Evolutionary conservation across 2,888 invertebrate genomes (phyloP).

Genomic region (Tuta absoluta): DNA sequence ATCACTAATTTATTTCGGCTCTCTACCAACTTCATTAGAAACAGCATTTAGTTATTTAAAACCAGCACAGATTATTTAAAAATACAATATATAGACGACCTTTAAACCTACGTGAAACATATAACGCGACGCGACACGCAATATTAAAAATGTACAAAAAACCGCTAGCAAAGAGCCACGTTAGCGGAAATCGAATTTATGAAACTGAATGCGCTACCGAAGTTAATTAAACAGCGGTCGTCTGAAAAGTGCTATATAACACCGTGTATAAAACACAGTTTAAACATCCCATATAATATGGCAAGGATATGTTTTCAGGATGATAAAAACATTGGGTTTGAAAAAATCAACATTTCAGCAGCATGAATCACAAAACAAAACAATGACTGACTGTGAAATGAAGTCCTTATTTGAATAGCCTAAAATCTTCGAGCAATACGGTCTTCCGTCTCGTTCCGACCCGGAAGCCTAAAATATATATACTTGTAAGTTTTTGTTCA

Average conservation of each 20-base stretch:
- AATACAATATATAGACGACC: background rate
- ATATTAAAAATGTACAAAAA: background rate
- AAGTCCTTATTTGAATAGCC: too few species aligned
- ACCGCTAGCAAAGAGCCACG: background rate
- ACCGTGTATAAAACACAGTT: background rate
- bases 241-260: background rate
- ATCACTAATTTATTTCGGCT: too few species aligned
- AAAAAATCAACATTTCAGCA: background rate
- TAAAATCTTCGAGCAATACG: too few species aligned
- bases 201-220: slow-evolving; percentile 8
- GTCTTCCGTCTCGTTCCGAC: too few species aligned
- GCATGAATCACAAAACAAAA: too few species aligned
- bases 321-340: background rate
- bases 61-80: too few species aligned
- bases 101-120: background rate
- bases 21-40: too few species aligned
- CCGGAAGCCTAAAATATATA: too few species aligned
- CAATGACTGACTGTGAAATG: too few species aligned
- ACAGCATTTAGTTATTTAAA: too few species aligned
- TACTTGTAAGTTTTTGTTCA: too few species aligned
- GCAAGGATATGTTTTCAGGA: background rate
- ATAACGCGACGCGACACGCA: background rate
- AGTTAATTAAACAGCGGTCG: slow-evolving; percentile 25
- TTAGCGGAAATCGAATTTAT: slow-evolving; percentile 9
- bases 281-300: background rate